Conservation (phyloP, 2,888 invertebrate species). For the Cryptocheilus praepositus region DNA sequence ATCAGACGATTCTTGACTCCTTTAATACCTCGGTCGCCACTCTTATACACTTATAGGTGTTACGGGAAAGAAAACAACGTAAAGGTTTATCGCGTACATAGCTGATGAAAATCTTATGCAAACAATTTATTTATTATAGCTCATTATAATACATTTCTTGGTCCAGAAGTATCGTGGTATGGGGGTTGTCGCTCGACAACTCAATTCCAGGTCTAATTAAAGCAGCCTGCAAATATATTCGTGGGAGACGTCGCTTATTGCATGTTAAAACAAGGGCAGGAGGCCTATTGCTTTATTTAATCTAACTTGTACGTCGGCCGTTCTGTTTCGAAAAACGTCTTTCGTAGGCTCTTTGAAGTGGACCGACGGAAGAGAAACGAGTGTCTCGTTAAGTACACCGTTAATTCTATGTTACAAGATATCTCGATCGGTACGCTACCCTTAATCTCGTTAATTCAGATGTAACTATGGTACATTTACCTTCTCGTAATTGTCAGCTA, state of each 20-base stretch:
- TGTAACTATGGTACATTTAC: too few species aligned
- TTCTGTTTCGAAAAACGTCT: too few species aligned
- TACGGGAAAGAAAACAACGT: conserved; percentile 24
- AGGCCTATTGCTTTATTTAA: background rate
- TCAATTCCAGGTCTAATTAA: conserved; percentile 46
- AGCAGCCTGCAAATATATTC: conserved; percentile 30
- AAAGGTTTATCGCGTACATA: conserved; percentile 10
- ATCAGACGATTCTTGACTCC: conserved; percentile 10
- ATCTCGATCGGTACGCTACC: background rate
- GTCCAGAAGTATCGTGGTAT: conserved; percentile 53
- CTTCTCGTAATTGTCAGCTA: too few species aligned
- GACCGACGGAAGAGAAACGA: too few species aligned
- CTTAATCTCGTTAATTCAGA: background rate
- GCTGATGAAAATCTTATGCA: conserved; percentile 11
- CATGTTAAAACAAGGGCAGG: background rate
- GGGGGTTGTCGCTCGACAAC: conserved; percentile 42
- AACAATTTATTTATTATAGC: conserved; percentile 46
- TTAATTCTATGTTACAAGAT: conserved; percentile 1
- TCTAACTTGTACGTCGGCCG: too few species aligned
- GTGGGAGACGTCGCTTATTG: conserved; percentile 21
- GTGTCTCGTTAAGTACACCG: conserved; percentile 1
- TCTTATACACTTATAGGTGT: background rate
- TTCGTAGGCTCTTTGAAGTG: too few species aligned
- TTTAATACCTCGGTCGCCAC: background rate
- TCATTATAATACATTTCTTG: conserved; percentile 57